Conservation (phyloP, 2,797 vertebrate genomes). For the Sebastes cheni region DNA sequence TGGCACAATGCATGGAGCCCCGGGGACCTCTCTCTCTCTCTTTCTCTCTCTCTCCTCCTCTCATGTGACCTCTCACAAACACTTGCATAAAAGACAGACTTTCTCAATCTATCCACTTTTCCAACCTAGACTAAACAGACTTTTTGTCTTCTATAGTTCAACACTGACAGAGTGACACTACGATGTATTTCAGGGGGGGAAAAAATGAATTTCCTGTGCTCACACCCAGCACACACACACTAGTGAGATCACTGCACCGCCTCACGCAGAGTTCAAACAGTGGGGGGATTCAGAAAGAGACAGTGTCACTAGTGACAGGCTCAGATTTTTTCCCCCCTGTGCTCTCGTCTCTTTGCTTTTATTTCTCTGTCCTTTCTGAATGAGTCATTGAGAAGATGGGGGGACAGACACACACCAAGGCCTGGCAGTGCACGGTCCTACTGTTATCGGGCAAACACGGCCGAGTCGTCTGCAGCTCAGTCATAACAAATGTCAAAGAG, state of each 20-base stretch:
- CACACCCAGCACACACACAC: slow-evolving; percentile 9
- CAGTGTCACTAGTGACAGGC: slow-evolving; percentile 59
- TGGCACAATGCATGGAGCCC: slow-evolving; percentile 70
- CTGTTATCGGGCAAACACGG: slow-evolving; percentile 50
- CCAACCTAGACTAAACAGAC: slow-evolving; percentile 51
- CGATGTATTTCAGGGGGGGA: neutral
- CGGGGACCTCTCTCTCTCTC: slow-evolving; percentile 60
- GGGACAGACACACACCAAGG: slow-evolving; percentile 38
- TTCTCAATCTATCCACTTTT: slow-evolving; percentile 28
- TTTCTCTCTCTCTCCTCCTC: slow-evolving; percentile 43
- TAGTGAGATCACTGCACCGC: slow-evolving; percentile 53
- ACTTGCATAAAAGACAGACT: slow-evolving; percentile 40
- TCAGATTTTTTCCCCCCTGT: slow-evolving; percentile 24
- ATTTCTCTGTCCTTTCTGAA: slow-evolving; percentile 60
- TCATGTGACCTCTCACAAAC: slow-evolving; percentile 67
- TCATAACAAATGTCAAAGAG: slow-evolving; percentile 72
- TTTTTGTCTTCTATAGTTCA: slow-evolving; percentile 18
- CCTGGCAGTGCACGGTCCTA: slow-evolving; percentile 56
- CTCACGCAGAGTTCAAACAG: slow-evolving; percentile 63
- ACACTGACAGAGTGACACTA: neutral
- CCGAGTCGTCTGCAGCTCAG: slow-evolving; percentile 49
- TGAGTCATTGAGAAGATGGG: slow-evolving; percentile 71
- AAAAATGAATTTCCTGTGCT: slow-evolving; percentile 1
- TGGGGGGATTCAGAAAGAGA: slow-evolving; percentile 65
- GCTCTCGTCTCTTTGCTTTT: slow-evolving; percentile 33